A percentile compares a stretch with the other conserved stretches of the same genome.
Conservation (phyloP, 2,888 invertebrate species). For the Eupithecia dodoneata region DNA sequence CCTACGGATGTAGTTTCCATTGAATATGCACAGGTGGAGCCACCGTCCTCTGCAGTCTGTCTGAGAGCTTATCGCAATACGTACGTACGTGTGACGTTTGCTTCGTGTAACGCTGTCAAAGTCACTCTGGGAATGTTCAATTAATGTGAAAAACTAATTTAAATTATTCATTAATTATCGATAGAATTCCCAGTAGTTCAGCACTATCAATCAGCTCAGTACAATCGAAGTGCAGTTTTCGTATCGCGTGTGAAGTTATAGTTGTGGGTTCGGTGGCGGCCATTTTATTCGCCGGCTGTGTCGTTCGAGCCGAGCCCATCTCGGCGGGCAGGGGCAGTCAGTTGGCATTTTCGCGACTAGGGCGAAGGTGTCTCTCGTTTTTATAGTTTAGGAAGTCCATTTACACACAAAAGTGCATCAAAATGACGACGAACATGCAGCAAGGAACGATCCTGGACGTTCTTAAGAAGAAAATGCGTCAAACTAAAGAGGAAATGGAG, state of each 20-base stretch:
- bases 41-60: constrained; percentile 60
- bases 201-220: constrained; percentile 44
- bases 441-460: constrained; percentile 98
- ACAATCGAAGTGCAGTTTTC: constrained; percentile 57
- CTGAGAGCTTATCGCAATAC: constrained; percentile 57
- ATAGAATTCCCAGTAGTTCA: constrained; percentile 51
- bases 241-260: constrained; percentile 69
- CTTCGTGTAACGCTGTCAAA: constrained; percentile 72
- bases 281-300: constrained; percentile 83
- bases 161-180: constrained; percentile 53
- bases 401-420: constrained; percentile 76
- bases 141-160: constrained; percentile 60
- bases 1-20: constrained; percentile 67
- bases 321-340: constrained; percentile 76
- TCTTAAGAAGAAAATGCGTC: constrained; percentile 99
- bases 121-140: constrained; percentile 64
- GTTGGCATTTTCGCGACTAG: constrained; percentile 84
- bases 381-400: constrained; percentile 71
- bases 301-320: constrained; percentile 80
- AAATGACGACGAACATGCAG: constrained; percentile 95
- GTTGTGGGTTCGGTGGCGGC: constrained; percentile 76
- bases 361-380: constrained; percentile 81
- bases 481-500: constrained; percentile 99
- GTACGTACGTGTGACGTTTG: constrained; percentile 70
- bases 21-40: constrained; percentile 75